Percentiles rank a stretch among this genome's conserved stretches.
phyloP scores from a whole-genome alignment of 2,888 invertebrate species.

The Tiliacea aurago region DNA sequence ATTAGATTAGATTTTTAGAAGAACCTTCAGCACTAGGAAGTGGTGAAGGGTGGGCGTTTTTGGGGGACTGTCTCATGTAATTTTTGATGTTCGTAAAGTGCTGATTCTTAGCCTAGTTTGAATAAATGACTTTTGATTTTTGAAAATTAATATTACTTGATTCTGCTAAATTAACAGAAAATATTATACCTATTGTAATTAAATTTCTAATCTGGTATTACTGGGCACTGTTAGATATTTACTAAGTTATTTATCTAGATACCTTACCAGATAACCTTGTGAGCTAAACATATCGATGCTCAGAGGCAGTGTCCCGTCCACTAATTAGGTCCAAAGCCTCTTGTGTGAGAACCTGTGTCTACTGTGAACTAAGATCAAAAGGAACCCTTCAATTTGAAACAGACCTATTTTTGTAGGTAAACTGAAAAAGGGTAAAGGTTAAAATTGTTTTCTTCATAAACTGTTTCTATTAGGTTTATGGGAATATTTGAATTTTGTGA shows the following conservation, averaged over 20 bases:
- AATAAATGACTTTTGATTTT: no score
- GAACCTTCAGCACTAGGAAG: no score
- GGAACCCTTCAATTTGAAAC: constrained; percentile 12
- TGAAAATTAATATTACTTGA: not conserved
- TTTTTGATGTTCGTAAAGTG: no score
- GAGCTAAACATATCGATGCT: not conserved
- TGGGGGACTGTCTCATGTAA: no score
- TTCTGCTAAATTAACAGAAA: not conserved
- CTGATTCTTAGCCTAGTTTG: no score
- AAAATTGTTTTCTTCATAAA: constrained; percentile 8
- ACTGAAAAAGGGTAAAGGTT: constrained; percentile 23
- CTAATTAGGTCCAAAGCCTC: constrained; percentile 24
- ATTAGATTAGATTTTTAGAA: no score
- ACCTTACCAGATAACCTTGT: not conserved
- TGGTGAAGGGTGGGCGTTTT: no score
- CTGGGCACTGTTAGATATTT: not conserved
- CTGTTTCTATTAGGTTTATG: not conserved
- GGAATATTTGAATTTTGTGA: not conserved
- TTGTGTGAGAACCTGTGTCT: not conserved
- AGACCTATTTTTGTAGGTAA: not conserved
- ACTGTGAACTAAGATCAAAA: constrained; percentile 29
- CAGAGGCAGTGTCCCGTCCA: not conserved
- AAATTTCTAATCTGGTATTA: not conserved
- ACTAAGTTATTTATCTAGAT: not conserved
- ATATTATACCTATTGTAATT: no score